These are phyloP conservation scores for Cliona cf. orientalis DNA, from an alignment of 37 sponge, comb jelly and placozoan genomes.

Conservation along the genomic window DNA sequence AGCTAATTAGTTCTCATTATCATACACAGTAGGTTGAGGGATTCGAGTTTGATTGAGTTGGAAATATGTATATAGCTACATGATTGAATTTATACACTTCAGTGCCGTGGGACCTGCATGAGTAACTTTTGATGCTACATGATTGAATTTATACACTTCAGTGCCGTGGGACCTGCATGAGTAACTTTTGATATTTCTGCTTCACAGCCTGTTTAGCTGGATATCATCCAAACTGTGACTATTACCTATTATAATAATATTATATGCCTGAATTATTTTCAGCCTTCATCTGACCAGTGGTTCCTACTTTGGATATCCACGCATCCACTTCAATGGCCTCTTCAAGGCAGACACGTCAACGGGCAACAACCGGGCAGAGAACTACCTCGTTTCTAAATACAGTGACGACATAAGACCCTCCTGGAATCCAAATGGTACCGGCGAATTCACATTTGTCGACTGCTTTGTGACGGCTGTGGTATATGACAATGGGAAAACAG, in stretches of 20 bases:
- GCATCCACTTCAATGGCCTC: conserved; percentile 25
- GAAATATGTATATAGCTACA: no score
- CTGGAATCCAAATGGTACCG: conserved; percentile 35
- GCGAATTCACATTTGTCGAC: conserved; percentile 26
- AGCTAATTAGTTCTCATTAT: no score
- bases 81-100: no score
- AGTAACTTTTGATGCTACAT: no score
- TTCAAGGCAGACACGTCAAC: conserved; percentile 25
- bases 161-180: no score
- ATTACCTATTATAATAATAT: not conserved
- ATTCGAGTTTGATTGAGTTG: no score
- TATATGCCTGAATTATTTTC: not conserved
- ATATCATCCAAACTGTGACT: no score
- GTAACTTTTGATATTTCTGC: no score
- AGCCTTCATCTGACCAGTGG: not conserved
- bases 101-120: no score
- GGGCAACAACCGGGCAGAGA: conserved; percentile 16
- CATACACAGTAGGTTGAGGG: no score
- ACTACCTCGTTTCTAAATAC: conserved; percentile 1
- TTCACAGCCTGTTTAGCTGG: no score
- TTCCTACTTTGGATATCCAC: conserved; percentile 35
- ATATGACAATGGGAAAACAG: not conserved
- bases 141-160: no score
- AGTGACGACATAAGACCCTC: not conserved
- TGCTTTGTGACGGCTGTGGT: conserved; percentile 13